These are phyloP conservation scores for Catalaphyllia jardinei DNA, from an alignment of 64 coral and sea anemone genomes.

Conservation along the genomic window DNA sequence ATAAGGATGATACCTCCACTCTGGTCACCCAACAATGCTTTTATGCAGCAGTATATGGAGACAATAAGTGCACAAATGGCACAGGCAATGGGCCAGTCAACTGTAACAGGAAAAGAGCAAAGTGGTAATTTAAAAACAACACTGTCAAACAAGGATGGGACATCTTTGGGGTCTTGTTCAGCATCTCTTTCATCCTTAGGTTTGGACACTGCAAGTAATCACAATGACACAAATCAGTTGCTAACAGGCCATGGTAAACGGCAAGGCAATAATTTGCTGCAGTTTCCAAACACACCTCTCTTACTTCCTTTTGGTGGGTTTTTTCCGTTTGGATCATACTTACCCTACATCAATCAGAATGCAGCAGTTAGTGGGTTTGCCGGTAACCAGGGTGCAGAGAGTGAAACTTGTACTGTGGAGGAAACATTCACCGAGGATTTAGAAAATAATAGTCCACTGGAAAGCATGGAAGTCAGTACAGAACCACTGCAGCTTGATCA, in stretches of 20 bases:
- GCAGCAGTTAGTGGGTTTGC: neutral
- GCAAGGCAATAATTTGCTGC: neutral
- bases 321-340: constrained; percentile 23
- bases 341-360: neutral
- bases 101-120: neutral
- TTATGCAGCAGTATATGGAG: constrained; percentile 46
- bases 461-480: neutral
- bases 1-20: constrained; percentile 61
- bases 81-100: neutral
- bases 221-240: neutral
- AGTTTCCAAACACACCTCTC: neutral
- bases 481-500: neutral
- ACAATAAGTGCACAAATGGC: constrained; percentile 12
- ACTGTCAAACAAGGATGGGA: neutral
- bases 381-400: neutral
- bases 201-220: neutral
- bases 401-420: neutral
- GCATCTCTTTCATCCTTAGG: neutral
- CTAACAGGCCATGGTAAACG: neutral
- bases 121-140: neutral
- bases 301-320: constrained; percentile 14
- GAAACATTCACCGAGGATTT: neutral
- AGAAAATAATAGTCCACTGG: neutral
- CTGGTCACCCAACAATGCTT: constrained; percentile 11
- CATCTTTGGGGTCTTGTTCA: neutral